A percentile compares a stretch with the other conserved stretches of the same genome.
phyloP scores from a whole-genome alignment of 2,797 vertebrate species.

The Luscinia luscinia region DNA sequence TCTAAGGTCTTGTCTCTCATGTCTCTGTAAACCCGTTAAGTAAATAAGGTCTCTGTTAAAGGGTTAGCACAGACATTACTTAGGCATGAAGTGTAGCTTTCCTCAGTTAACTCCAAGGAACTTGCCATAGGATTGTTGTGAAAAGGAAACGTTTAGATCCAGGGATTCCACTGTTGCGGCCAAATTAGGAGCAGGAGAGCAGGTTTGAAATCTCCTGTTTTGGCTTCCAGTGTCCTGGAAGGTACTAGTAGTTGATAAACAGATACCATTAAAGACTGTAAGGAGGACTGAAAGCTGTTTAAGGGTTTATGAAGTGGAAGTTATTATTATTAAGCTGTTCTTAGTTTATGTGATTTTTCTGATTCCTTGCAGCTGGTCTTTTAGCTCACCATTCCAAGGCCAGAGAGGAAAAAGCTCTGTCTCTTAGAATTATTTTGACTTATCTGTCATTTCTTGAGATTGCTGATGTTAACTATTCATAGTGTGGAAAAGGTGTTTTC shows the following conservation, averaged over 20 bases:
- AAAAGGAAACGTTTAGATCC: neutral
- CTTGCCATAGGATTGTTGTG: neutral
- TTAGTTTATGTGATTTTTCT: neutral
- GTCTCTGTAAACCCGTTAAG: neutral
- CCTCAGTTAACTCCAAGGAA: neutral
- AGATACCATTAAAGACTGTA: neutral
- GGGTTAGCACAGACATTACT: neutral
- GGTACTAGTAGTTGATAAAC: neutral
- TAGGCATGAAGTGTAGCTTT: neutral
- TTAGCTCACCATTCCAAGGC: neutral
- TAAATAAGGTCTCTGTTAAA: neutral
- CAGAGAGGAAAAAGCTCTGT: neutral
- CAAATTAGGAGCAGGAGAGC: rapidly evolving
- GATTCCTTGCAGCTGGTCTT: neutral
- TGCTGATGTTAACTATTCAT: neutral
- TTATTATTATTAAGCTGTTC: neutral
- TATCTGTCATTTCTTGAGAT: neutral
- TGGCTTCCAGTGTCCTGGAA: neutral
- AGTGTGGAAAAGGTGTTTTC: neutral
- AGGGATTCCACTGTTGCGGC: rapidly evolving
- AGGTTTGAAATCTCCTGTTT: neutral
- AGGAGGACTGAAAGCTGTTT: neutral
- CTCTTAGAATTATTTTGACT: neutral
- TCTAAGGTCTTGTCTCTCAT: neutral
- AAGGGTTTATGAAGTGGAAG: neutral